phyloP scores from a whole-genome alignment of 2,888 invertebrate genomes.

The Caenorhabditis parvicauda region DNA sequence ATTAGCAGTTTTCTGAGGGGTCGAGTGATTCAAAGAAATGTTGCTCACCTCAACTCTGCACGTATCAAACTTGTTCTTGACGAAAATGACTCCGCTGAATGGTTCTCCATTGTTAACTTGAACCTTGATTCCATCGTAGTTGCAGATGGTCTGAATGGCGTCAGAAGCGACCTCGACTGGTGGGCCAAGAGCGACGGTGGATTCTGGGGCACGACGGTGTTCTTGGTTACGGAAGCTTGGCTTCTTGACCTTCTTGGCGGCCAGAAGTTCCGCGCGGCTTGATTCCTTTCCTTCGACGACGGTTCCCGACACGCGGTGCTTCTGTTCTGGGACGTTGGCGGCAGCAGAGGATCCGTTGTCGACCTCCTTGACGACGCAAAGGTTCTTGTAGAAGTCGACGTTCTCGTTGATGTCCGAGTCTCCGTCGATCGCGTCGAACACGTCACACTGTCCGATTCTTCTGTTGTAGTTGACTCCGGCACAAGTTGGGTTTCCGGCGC shows the following conservation, averaged over 20 bases:
- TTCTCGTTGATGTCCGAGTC: constrained; percentile 52
- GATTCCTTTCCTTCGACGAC: constrained; percentile 36
- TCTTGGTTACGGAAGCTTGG: constrained; percentile 40
- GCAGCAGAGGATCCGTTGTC: constrained; percentile 54
- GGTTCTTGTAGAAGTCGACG: constrained; percentile 61
- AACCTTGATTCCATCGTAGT: constrained; percentile 62
- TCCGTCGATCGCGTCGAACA: constrained; percentile 52
- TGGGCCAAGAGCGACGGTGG: constrained; percentile 39
- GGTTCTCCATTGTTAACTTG: constrained; percentile 54
- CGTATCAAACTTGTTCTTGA: constrained; percentile 62
- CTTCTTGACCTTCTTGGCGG: constrained; percentile 41
- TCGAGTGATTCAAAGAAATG: no score
- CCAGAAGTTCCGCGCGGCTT: constrained; percentile 23
- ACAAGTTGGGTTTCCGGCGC: constrained; percentile 52
- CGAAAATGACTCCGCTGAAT: constrained; percentile 62
- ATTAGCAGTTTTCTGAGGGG: background rate
- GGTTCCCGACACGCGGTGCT: constrained; percentile 37
- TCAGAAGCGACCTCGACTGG: constrained; percentile 51
- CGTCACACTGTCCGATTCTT: constrained; percentile 54
- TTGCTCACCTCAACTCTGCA: constrained; percentile 62
- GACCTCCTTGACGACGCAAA: constrained; percentile 58
- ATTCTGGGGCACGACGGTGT: constrained; percentile 37
- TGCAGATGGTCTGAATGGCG: constrained; percentile 61
- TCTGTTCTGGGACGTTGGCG: constrained; percentile 55
- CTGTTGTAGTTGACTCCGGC: constrained; percentile 62